Evolutionary conservation across 2,797 vertebrate genomes (phyloP).

Genomic region (Oophaga sylvatica): DNA sequence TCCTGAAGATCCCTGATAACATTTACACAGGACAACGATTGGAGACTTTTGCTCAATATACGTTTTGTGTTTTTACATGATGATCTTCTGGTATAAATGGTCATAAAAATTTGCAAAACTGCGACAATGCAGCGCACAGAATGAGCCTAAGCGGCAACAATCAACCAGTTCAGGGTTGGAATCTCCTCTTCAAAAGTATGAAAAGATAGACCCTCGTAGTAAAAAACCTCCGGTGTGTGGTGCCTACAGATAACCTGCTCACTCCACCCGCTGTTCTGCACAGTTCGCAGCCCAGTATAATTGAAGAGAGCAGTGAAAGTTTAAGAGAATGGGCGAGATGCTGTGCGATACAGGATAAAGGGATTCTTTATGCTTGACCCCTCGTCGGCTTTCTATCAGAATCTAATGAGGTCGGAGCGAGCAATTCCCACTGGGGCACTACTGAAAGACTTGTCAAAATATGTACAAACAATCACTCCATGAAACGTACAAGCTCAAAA

Average conservation of each 20-base stretch:
- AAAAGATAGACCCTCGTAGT: not conserved
- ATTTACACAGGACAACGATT: too few species aligned
- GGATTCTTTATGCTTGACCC: constrained; percentile 59
- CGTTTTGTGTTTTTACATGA: too few species aligned
- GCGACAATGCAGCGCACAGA: not conserved
- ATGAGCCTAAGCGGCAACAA: not conserved
- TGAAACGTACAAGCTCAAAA: not conserved
- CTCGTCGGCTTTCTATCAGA: constrained; percentile 38
- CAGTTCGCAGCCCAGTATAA: not conserved
- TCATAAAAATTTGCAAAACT: too few species aligned
- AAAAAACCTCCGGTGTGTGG: not conserved
- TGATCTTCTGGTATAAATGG: too few species aligned
- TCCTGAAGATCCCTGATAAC: too few species aligned
- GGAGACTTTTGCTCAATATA: too few species aligned
- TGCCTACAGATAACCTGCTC: constrained; percentile 23
- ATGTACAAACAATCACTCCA: constrained; percentile 20
- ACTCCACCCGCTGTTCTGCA: constrained; percentile 10
- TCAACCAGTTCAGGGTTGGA: not conserved
- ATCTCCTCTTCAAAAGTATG: not conserved
- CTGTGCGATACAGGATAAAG: constrained; percentile 46
- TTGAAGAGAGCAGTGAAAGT: constrained; percentile 34
- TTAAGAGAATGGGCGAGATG: constrained; percentile 37
- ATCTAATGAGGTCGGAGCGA: constrained; percentile 52
- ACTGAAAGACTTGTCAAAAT: constrained; percentile 18
- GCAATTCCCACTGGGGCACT: constrained; percentile 44